Percentiles rank a stretch among this genome's conserved stretches.
These are phyloP conservation scores for Periphyllus acericola DNA, from an alignment of 2,888 invertebrate species.

Conservation along the genomic window DNA sequence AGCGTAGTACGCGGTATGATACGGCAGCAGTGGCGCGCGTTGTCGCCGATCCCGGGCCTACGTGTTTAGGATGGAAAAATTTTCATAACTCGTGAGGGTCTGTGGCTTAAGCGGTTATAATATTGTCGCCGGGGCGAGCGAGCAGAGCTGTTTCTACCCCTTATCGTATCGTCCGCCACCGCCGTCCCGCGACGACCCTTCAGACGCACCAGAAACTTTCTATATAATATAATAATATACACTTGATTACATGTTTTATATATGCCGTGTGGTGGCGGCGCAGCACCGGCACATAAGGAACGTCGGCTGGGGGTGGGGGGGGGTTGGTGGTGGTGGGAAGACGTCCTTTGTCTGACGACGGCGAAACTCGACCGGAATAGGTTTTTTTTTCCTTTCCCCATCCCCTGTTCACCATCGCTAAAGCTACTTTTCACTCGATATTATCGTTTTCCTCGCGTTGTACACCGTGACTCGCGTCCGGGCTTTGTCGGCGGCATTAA, in stretches of 20 bases:
- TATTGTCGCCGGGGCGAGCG: conserved; percentile 43
- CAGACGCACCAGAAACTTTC: conserved; percentile 52
- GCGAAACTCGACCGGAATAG: conserved; percentile 40
- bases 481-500: conserved; percentile 31
- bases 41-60: neutral
- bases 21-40: conserved; percentile 2
- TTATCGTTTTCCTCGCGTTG: conserved; percentile 38
- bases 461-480: neutral
- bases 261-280: conserved; percentile 12
- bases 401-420: neutral
- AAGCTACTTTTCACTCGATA: conserved; percentile 58
- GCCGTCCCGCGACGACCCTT: neutral
- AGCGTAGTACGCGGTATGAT: neutral
- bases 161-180: neutral
- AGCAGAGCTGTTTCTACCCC: conserved; percentile 44
- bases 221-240: conserved; percentile 60
- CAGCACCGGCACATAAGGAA: neutral
- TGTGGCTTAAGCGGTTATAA: conserved; percentile 55
- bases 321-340: too few relatives aligned
- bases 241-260: conserved; percentile 61
- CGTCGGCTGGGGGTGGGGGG: neutral
- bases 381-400: too few relatives aligned
- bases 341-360: conserved; percentile 37
- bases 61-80: conserved; percentile 60
- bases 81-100: conserved; percentile 59